Conservation (phyloP, 2,888 invertebrate genomes). For the Rhimphoctona megacephalus region DNA sequence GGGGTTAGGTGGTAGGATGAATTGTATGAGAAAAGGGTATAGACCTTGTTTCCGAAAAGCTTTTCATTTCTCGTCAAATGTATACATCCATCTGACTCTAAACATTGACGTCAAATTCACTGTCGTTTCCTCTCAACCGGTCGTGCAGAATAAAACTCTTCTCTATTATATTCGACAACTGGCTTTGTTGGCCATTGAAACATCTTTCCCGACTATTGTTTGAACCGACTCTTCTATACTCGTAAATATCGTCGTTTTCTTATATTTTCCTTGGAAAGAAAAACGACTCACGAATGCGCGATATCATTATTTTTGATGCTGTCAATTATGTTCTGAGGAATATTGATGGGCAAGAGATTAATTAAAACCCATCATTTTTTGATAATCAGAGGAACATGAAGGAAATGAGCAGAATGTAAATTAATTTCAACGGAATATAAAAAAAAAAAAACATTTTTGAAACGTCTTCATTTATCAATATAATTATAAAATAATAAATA, state of each 20-base stretch:
- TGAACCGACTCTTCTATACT: not conserved
- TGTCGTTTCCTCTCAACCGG: constrained; percentile 28
- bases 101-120: constrained; percentile 21
- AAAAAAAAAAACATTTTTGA: too few relatives aligned
- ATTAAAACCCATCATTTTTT: not conserved
- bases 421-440: too few relatives aligned
- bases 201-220: constrained; percentile 29
- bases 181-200: constrained; percentile 37
- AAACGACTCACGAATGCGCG: not conserved
- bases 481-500: not conserved
- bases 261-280: not conserved
- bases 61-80: constrained; percentile 57
- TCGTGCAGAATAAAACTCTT: constrained; percentile 22
- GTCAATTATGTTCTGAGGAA: not conserved
- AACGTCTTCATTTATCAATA: not conserved
- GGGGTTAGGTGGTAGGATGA: not conserved
- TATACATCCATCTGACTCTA: constrained; percentile 2
- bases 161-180: constrained; percentile 34
- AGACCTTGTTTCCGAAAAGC: constrained; percentile 33
- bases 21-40: constrained; percentile 53
- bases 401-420: too few relatives aligned
- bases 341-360: not conserved
- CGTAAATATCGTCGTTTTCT: not conserved
- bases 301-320: not conserved
- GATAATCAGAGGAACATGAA: too few relatives aligned